phyloP scores from a whole-genome alignment of 2,113 vertebrate species.

The Neolamprologus longior region DNA sequence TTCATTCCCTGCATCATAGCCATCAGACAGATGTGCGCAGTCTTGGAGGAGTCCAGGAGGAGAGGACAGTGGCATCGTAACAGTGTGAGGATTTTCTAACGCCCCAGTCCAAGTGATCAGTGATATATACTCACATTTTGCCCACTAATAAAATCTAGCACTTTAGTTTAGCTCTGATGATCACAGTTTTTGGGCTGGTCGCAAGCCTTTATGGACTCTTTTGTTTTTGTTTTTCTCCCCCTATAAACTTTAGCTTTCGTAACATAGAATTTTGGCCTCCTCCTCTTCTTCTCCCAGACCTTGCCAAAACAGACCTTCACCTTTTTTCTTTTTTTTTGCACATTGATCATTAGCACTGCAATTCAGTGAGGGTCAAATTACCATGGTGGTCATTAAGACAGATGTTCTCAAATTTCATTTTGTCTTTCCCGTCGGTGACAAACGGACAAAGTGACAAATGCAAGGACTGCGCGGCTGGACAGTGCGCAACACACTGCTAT shows the following conservation, averaged over 20 bases:
- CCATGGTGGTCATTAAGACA: conserved; percentile 44
- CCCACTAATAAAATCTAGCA: background rate
- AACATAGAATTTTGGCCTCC: background rate
- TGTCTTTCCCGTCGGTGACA: conserved; percentile 59
- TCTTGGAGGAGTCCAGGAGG: conserved; percentile 31
- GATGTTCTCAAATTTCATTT: conserved; percentile 65
- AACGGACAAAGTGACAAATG: conserved; percentile 66
- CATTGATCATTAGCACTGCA: background rate
- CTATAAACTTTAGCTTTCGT: background rate
- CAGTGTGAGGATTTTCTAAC: background rate
- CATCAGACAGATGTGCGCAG: background rate
- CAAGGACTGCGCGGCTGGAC: conserved; percentile 69
- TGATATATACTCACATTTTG: background rate
- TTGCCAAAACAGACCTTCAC: background rate
- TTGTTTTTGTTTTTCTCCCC: background rate
- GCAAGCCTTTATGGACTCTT: background rate
- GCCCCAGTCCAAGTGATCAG: background rate
- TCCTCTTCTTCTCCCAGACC: conserved; percentile 27
- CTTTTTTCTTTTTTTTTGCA: background rate
- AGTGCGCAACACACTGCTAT: conserved; percentile 71
- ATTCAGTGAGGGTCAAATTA: background rate
- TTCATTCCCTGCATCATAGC: background rate
- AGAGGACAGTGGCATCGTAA: background rate
- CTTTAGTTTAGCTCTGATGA: background rate
- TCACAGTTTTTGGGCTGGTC: background rate